phyloP scores from a whole-genome alignment of 2,113 vertebrate species.

The Heterocephalus glaber region DNA sequence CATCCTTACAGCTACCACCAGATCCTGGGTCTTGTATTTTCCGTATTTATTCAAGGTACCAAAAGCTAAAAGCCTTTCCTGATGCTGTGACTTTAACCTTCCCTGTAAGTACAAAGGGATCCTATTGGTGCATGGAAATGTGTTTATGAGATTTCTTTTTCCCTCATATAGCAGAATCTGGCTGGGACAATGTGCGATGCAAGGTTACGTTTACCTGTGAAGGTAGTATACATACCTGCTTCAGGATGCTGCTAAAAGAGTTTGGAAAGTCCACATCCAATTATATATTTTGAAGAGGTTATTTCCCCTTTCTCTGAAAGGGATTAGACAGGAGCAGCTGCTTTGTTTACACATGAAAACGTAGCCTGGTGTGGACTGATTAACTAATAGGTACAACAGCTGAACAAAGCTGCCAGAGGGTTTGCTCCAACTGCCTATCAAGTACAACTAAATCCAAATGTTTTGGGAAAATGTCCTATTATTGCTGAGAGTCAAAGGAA shows the following conservation, averaged over 20 bases:
- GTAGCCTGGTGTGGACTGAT: neutral
- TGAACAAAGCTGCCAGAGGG: neutral
- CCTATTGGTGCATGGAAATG: neutral
- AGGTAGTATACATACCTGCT: neutral
- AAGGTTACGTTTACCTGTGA: neutral
- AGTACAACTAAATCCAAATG: neutral
- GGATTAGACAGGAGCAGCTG: neutral
- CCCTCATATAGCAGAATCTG: neutral
- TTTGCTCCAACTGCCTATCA: neutral
- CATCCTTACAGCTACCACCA: neutral
- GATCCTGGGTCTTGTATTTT: neutral
- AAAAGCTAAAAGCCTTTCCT: neutral
- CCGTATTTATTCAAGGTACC: neutral
- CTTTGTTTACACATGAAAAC: conserved; percentile 27
- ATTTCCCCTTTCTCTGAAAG: conserved; percentile 32
- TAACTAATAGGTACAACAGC: neutral
- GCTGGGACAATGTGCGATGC: neutral
- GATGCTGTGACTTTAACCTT: neutral
- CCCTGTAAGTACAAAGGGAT: neutral
- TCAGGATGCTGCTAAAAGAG: neutral
- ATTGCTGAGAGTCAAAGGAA: neutral
- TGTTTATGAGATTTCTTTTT: neutral
- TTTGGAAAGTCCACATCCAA: neutral
- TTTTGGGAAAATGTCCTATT: neutral
- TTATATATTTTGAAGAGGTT: neutral